These are phyloP conservation scores for Drosophila kepulauana DNA, from an alignment of 1,140 invertebrate genomes.

Conservation along the genomic window DNA sequence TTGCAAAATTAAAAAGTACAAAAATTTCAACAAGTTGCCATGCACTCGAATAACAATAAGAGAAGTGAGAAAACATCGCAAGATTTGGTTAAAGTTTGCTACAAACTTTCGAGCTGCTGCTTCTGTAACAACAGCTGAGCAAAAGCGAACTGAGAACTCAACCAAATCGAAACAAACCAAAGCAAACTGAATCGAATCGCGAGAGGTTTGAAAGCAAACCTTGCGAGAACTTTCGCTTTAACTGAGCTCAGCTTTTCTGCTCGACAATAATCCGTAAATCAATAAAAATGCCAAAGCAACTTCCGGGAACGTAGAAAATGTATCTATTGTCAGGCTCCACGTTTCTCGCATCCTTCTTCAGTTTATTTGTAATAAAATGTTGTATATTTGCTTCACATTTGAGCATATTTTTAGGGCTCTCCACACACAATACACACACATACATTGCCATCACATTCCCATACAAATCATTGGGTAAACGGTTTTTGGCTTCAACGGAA, in stretches of 20 bases:
- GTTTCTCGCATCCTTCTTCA: conserved; percentile 15
- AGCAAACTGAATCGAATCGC: not conserved
- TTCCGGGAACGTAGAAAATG: conserved; percentile 35
- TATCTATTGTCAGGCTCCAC: conserved; percentile 23
- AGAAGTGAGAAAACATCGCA: conserved; percentile 35
- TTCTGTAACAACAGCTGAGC: conserved; percentile 63
- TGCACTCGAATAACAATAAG: conserved; percentile 7
- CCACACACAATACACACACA: not conserved
- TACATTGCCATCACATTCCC: not conserved
- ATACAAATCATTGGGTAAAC: conserved; percentile 52
- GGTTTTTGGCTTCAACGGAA: conserved; percentile 47
- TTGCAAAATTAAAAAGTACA: conserved; percentile 73
- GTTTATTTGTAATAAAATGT: conserved; percentile 56
- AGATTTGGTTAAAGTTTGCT: conserved; percentile 70
- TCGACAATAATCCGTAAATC: conserved; percentile 72
- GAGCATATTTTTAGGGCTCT: conserved; percentile 41
- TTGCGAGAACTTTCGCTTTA: conserved; percentile 29
- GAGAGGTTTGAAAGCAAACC: conserved; percentile 23
- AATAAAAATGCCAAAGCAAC: conserved; percentile 69
- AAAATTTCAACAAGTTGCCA: conserved; percentile 52
- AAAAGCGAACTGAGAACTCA: not conserved
- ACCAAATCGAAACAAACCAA: conserved; percentile 15
- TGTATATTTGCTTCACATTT: conserved; percentile 46
- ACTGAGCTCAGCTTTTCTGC: conserved; percentile 6
- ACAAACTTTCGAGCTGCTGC: conserved; percentile 54